These are phyloP conservation scores for Gobio gobio DNA, from an alignment of 2,113 vertebrate species.

Conservation along the genomic window DNA sequence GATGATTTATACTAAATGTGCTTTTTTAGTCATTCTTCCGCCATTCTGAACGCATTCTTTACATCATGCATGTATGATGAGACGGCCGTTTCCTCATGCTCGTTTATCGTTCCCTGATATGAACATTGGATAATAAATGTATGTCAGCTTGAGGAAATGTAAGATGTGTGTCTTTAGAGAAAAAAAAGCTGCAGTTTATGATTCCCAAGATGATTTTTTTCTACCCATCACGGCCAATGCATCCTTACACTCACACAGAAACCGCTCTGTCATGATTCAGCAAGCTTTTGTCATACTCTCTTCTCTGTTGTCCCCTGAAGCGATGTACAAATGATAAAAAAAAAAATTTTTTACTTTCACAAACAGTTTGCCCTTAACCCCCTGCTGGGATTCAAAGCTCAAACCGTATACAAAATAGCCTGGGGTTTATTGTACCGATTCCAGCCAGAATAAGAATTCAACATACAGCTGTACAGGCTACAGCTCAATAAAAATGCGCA, in stretches of 20 bases:
- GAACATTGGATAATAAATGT: neutral
- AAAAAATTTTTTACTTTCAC: slow-evolving; percentile 31
- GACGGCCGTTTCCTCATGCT: neutral
- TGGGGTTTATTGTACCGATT: slow-evolving; percentile 26
- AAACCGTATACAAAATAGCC: slow-evolving; percentile 36
- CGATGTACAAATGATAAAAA: slow-evolving; percentile 30
- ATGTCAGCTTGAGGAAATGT: neutral
- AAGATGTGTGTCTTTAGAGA: neutral
- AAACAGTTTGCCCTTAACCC: slow-evolving; percentile 42
- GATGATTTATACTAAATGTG: neutral
- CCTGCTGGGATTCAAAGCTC: slow-evolving; percentile 27
- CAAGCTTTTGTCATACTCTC: slow-evolving; percentile 16
- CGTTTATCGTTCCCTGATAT: neutral
- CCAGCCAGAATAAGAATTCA: slow-evolving; percentile 28
- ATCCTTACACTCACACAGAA: neutral
- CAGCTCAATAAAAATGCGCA: neutral
- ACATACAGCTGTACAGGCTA: neutral
- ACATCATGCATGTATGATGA: neutral
- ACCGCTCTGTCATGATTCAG: slow-evolving; percentile 38
- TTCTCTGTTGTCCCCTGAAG: slow-evolving; percentile 17
- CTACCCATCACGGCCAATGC: neutral
- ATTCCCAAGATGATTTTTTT: neutral
- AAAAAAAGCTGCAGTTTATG: neutral
- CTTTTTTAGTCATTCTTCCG: neutral
- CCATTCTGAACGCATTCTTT: neutral